Base-by-base conservation (phyloP, 2,888 invertebrate genomes). In the Hydrotaea diabolus region DNA sequence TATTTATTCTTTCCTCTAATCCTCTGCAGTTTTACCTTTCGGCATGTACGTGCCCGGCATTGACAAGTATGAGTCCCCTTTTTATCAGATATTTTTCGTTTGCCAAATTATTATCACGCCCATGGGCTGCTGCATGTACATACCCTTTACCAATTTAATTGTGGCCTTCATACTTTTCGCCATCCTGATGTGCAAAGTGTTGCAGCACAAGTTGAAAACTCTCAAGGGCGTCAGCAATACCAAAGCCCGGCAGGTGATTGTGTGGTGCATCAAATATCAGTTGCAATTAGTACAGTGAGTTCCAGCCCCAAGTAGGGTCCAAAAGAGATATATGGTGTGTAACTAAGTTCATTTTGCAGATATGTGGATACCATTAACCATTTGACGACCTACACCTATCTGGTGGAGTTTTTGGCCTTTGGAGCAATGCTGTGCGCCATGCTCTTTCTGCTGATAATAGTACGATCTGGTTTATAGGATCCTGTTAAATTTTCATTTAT, bases 231-330 rank as follows among this genome's bases (percentile, higher is more conserved):
- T 86, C 17, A 71, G 77, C 0, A 62, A 76, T 0, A 13, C 53
- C 3, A 69, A 75, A 7, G 85, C 87, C 7, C 77, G 73, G 0
- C 49, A 76, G n/a, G 87, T 89, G 69, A 83, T 91, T 3, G 88
- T 88, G 36, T 88, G 87, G 87, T 91, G 91, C 83, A 88, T 91
- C 26, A 86, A 74, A 71, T 90, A 89, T 85, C 91, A 91, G 59
- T 57, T 88, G 9, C 87, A 89, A 17, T 83, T 91, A 36, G 78
- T 87, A 0, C 85, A 86, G 91, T 91, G 82, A 86, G 86, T 7
- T 5, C n/a, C n/a, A n/a, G n/a, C n/a, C n/a, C n/a, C 1, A 7
- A 31, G 0, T 0, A 46, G 39, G 4, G 39, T 4, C 13, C 13
- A 26, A 59, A 17, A 57, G 31, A 17, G 17, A 4, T 2, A 39